Base-by-base conservation (phyloP, 1,140 invertebrate species). In the Drosophila melanica region DNA sequence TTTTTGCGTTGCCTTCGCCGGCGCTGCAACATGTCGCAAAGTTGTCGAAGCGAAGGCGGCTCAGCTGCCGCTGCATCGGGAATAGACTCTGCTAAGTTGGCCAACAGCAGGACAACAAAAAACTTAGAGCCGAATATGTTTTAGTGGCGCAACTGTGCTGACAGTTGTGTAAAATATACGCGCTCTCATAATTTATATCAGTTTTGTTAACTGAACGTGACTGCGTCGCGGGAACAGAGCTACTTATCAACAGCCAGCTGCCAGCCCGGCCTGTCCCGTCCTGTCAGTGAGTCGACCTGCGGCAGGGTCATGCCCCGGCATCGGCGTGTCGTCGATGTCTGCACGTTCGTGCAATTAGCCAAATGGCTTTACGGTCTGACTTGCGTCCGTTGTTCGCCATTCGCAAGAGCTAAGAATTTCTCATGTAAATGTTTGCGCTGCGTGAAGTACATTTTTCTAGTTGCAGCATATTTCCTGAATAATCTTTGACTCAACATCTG, bases 151-250 rank as follows among this genome's bases (percentile, higher is more conserved):
- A 75, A 77, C 76, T 75, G 79, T 57, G 79, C 84, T 89, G 84
- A 87, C 82, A 89, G 82, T 84, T 89, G 58, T 87, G 73, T 82
- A 89, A 87, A 87, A 87, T 87, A 87, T 82, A 84, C 84, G 79
- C 84, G 48, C 48, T 18, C 82, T 87, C 82, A 86, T 87, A 86
- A 86, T 86, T 86, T 89, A 86, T 86, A 82, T 89, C 79, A 86
- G 84, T 86, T 87, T 86, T 77, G 84, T 82, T 82, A 86, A 89
- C 75, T 87, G 72, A 76, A 86, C 81, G 81, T 87, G 84, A 82
- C 84, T 87, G 82, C 71, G 81, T 79, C 70, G 57, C 58, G 70
- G 70, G 69, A 72, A 30, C 42, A 23, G 16, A 58, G 63, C 27
- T 27, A 20, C 35, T 71, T 65, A 18, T 47, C 48, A 63, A 44